Percentiles rank a stretch among this genome's conserved stretches.
Evolutionary conservation across 2,888 invertebrate species (phyloP).

Genomic region (Hydrotaea diabolus): DNA sequence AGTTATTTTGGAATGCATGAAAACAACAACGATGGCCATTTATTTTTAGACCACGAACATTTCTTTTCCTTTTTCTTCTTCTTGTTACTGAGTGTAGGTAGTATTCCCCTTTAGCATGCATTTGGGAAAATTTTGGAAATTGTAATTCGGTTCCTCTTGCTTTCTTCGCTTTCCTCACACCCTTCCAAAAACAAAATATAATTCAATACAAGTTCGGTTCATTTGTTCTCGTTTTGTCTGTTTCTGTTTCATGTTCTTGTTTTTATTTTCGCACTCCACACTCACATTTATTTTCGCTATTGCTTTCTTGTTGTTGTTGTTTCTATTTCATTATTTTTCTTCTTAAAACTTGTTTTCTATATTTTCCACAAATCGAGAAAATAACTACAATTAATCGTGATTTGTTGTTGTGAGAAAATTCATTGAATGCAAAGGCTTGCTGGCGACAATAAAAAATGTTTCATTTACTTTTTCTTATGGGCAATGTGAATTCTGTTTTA

Average conservation of each 20-base stretch:
- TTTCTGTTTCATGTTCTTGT: not conserved
- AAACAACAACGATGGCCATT: slow-evolving; percentile 1
- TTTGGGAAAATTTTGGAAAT: slow-evolving; percentile 1
- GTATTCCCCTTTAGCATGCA: not conserved
- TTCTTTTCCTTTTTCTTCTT: not conserved
- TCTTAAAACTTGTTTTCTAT: slow-evolving; percentile 43
- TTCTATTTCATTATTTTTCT: slow-evolving; percentile 39
- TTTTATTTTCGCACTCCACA: slow-evolving; percentile 17
- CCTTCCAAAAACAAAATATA: no score
- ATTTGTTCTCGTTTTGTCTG: no score
- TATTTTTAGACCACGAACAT: slow-evolving; percentile 24
- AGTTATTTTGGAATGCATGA: slow-evolving; percentile 42
- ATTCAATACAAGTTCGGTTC: slow-evolving; percentile 41
- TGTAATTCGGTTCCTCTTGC: not conserved
- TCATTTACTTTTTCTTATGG: slow-evolving; percentile 32
- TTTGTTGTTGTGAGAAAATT: slow-evolving; percentile 13
- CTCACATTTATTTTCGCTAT: not conserved
- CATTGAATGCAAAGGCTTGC: not conserved
- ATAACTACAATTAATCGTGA: slow-evolving; percentile 15
- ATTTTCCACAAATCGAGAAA: not conserved
- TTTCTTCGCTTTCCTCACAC: not conserved
- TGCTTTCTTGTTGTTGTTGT: slow-evolving; percentile 14
- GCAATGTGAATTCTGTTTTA: slow-evolving; percentile 33
- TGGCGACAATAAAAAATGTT: slow-evolving; percentile 32
- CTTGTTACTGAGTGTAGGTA: not conserved